Percentiles rank a stretch among this genome's conserved stretches.
Evolutionary conservation across 2,888 invertebrate genomes (phyloP).

Genomic region (Metellina segmentata): DNA sequence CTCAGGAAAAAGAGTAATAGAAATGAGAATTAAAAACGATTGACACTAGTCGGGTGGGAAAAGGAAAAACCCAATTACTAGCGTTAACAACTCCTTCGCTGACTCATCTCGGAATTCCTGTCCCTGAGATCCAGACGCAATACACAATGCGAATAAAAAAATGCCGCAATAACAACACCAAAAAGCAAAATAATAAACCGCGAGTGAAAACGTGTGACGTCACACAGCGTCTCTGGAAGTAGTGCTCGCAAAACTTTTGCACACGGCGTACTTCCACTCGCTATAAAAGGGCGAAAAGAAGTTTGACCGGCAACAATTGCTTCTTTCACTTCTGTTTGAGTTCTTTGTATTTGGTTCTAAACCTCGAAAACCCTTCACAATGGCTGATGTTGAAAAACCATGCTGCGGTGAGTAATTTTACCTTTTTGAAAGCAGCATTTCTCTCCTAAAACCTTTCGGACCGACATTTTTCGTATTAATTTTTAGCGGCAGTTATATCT

Average conservation of each 20-base stretch:
- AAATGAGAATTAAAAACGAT: not conserved
- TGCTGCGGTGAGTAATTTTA: constrained; percentile 55
- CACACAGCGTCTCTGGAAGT: constrained; percentile 4
- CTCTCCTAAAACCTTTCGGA: too few species aligned
- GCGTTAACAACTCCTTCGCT: constrained; percentile 35
- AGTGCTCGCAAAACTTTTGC: constrained; percentile 49
- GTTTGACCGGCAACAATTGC: not conserved
- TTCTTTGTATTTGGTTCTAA: not conserved
- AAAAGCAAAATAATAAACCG: constrained; percentile 15
- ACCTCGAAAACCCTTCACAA: constrained; percentile 20
- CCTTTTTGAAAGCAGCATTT: too few species aligned
- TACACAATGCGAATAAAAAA: constrained; percentile 29
- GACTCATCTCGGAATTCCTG: constrained; percentile 39
- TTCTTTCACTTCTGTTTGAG: constrained; percentile 1
- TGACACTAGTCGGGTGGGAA: not conserved
- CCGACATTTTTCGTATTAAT: too few species aligned
- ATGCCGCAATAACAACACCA: constrained; percentile 6
- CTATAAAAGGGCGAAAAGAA: constrained; percentile 29
- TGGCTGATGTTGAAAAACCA: constrained; percentile 65
- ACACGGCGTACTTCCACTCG: constrained; percentile 35
- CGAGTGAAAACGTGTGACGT: constrained; percentile 57
- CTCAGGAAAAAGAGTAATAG: not conserved
- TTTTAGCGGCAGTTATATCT: too few species aligned
- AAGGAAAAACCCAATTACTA: constrained; percentile 35
- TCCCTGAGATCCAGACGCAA: constrained; percentile 16